These are phyloP conservation scores for Danio choprae DNA, from an alignment of 2,797 vertebrate species.

Conservation along the genomic window DNA sequence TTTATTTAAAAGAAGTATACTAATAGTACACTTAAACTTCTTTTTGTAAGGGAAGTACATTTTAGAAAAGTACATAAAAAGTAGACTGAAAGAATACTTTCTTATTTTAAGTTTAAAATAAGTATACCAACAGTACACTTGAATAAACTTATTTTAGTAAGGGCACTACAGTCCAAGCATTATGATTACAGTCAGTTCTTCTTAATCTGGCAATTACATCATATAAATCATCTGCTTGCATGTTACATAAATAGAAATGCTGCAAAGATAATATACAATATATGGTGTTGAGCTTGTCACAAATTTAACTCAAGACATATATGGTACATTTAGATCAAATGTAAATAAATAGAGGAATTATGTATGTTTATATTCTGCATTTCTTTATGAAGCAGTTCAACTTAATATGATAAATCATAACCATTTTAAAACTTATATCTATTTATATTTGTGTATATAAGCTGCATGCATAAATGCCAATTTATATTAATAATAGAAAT, in stretches of 20 bases:
- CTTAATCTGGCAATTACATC: not conserved
- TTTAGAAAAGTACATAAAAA: too few relatives aligned
- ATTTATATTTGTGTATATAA: too few relatives aligned
- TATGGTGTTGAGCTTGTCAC: not conserved
- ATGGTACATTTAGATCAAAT: not conserved
- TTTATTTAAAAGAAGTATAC: too few relatives aligned
- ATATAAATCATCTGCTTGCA: slow-evolving; percentile 9
- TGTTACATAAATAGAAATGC: not conserved
- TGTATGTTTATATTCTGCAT: not conserved
- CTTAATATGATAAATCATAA: not conserved
- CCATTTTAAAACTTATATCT: not conserved
- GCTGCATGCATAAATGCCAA: too few relatives aligned
- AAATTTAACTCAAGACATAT: not conserved
- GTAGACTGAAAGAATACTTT: too few relatives aligned
- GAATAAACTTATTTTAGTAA: too few relatives aligned
- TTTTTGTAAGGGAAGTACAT: too few relatives aligned
- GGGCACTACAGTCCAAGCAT: not conserved
- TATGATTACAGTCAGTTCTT: not conserved
- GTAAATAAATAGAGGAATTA: not conserved
- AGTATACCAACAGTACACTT: too few relatives aligned
- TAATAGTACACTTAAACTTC: too few relatives aligned
- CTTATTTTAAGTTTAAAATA: too few relatives aligned
- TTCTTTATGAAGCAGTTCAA: too few relatives aligned
- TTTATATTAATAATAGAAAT: too few relatives aligned
- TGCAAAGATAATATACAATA: not conserved